phyloP scores from a whole-genome alignment of 2,113 vertebrate species.

The Bos taurus region DNA sequence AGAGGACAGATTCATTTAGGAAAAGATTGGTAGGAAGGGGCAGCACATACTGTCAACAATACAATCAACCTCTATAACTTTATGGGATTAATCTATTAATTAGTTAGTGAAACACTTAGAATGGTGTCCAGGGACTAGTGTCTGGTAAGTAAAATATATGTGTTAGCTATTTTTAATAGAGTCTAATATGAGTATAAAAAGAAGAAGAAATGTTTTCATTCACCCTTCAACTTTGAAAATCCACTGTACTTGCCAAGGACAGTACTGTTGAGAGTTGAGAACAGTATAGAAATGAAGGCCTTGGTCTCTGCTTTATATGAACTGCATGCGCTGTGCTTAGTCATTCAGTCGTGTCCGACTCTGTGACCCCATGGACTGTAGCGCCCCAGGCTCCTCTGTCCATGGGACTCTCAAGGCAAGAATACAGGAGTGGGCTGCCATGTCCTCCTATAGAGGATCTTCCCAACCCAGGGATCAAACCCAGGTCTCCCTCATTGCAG shows the following conservation, averaged over 20 bases:
- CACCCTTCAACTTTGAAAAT: not conserved
- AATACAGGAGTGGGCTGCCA: not conserved
- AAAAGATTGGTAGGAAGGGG: not conserved
- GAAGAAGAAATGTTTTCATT: not conserved
- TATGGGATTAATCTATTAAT: not conserved
- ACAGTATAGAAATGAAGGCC: not conserved
- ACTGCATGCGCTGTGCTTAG: accelerated
- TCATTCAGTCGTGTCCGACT: not conserved
- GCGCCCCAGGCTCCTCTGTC: not conserved
- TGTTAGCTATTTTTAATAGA: not conserved
- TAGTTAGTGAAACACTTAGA: not conserved
- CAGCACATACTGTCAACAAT: not conserved
- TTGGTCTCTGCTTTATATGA: not conserved
- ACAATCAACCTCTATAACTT: not conserved
- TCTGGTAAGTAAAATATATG: not conserved
- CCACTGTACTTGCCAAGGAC: not conserved
- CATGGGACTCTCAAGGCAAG: not conserved
- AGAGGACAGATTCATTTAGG: not conserved
- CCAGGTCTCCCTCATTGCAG: not conserved
- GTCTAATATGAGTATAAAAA: not conserved
- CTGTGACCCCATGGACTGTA: not conserved
- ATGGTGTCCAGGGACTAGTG: accelerated
- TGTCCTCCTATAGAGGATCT: not conserved
- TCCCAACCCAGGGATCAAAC: not conserved
- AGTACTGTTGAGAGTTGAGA: not conserved